Evolutionary conservation across 2,888 invertebrate genomes (phyloP).

Genomic region (Monopis laevigella): DNA sequence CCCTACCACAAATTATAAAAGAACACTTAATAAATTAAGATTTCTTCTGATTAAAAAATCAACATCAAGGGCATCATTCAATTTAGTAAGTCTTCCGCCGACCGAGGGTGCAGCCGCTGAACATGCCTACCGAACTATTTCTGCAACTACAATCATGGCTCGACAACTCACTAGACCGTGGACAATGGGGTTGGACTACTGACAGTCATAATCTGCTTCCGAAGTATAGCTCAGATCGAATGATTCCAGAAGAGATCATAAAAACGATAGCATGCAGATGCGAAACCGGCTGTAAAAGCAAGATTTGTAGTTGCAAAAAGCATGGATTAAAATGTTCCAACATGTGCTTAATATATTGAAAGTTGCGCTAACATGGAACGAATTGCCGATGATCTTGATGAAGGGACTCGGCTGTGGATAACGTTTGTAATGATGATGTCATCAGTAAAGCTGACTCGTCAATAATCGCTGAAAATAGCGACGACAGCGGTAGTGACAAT

Average conservation of each 20-base stretch:
- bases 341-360: neutral
- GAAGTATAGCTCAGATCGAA: neutral
- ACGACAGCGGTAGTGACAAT: too few relatives aligned
- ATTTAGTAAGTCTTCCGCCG: neutral
- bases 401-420: too few relatives aligned
- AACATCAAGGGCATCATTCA: neutral
- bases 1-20: too few relatives aligned
- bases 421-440: too few relatives aligned
- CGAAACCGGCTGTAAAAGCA: neutral
- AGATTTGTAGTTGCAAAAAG: too few relatives aligned
- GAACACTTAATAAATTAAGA: neutral
- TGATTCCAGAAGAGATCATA: neutral
- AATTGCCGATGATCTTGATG: too few relatives aligned
- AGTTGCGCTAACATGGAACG: too few relatives aligned
- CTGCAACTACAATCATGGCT: too few relatives aligned
- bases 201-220: neutral
- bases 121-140: neutral
- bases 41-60: neutral
- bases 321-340: neutral
- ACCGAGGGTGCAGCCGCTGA: neutral
- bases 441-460: too few relatives aligned
- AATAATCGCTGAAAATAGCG: too few relatives aligned
- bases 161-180: too few relatives aligned
- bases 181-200: neutral
- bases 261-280: neutral